Base-by-base conservation (phyloP, 1,140 invertebrate genomes). In the Brevipalpus yothersi region DNA sequence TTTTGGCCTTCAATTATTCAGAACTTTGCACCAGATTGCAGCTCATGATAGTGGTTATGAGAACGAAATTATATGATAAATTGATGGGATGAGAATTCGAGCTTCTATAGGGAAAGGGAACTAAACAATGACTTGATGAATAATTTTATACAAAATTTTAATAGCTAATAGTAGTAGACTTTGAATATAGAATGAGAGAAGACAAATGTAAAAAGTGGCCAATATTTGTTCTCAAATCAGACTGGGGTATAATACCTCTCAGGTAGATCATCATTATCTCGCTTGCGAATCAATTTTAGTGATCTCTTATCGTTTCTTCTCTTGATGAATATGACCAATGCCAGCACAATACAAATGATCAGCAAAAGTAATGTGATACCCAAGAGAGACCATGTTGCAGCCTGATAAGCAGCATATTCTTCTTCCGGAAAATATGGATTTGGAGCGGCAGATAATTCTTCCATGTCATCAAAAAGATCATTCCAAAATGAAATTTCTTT, bases 351-450 rank as follows among this genome's bases (percentile, higher is more conserved):
- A 12, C 41, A 10, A 9, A 59, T 45, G 4, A 63, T 10, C 10
- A 63, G 7, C 15, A 63, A 17, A 15, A 63, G 21, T 8, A 62
- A 21, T 11, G 63, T 13, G 15, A 63, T 17, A 12, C 42, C 56
- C 0, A 56, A 0, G 9, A 63, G 17, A 19, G 57, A 51, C 62
- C 60, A 62, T 7, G 62, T 63, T 11, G 60, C 58, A 21, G 56
- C 47, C 49, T 59, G 56, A 42, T 59, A 63, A 31, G 17, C 41
- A 40, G 54, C 19, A 45, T 31, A 63, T 43, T 60, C 60, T 40
- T 41, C 53, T 11, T 51, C 10, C 8, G 60, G 60, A 41, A 63
- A 63, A 13, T 58, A 59, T n/a, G 60, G 61, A 9, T 56, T 58
- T 2, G 21, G 4, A n/a, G 49, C 43, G 8, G 15, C 51, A n/a